A percentile compares a stretch with the other conserved stretches of the same genome.
phyloP scores from a whole-genome alignment of 2,888 invertebrate genomes.

The Cistogaster globosa region DNA sequence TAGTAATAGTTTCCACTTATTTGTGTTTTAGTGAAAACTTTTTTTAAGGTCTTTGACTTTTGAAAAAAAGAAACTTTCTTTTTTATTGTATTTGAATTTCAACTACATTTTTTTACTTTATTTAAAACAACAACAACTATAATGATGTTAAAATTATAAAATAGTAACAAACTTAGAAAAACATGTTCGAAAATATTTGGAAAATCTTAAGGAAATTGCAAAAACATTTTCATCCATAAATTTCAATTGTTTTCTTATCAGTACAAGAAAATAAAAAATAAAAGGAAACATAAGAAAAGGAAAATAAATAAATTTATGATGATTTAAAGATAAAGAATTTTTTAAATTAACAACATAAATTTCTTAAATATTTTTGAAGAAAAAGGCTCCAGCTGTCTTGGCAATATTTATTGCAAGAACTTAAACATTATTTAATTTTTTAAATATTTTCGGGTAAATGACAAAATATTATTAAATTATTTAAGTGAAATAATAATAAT shows the following conservation, averaged over 20 bases:
- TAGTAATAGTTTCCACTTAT: constrained; percentile 14
- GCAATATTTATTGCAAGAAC: too few relatives aligned
- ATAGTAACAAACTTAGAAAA: constrained; percentile 12
- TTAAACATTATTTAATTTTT: too few relatives aligned
- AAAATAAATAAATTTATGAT: not conserved
- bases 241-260: constrained; percentile 40
- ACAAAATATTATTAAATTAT: too few relatives aligned
- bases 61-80: constrained; percentile 4
- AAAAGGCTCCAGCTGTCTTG: too few relatives aligned
- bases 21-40: not conserved
- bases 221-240: constrained; percentile 28
- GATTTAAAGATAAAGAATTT: not conserved
- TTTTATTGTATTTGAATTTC: not conserved
- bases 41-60: constrained; percentile 56
- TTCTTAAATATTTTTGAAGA: too few relatives aligned
- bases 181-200: not conserved
- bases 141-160: not conserved
- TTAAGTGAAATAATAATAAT: too few relatives aligned
- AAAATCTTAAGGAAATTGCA: constrained; percentile 24
- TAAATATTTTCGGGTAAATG: too few relatives aligned
- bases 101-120: not conserved
- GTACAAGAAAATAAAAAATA: not conserved
- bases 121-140: not conserved
- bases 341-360: not conserved
- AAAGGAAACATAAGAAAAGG: not conserved